Evolutionary conservation across 2,113 vertebrate species (phyloP), one percentile per base, ranked within the genome.

Genomic region (Sorex araneus): DNA sequence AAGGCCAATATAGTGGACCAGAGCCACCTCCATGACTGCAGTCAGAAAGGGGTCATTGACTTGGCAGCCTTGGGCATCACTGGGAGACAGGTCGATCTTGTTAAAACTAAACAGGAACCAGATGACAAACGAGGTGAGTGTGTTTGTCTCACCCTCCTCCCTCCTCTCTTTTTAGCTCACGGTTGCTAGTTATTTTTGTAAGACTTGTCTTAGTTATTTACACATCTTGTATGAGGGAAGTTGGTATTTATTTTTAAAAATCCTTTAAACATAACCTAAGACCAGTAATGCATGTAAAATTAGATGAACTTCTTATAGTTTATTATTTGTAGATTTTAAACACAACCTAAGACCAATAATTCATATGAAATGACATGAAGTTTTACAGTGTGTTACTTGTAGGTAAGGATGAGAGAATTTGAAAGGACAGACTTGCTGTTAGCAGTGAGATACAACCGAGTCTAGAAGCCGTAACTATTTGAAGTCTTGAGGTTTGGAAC

Each of bases 1-100:
- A 99, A 99, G 97, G 99, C 99, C 75, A 99, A 99, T 96, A 98
- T 99, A 89, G 98, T 99, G 40, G 99, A 99, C 97, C 99, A 99
- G 97, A 99, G 98, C 94, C 99, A 99, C 88, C 95, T 98, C 79
- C 98, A 98, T 28, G 99, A 99, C 91, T 98, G 97, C 40, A 97
- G 95, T 64, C 98, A 99, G 93, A 99, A 98, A 89, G 99, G 99
- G 0, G 97, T 99, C 45, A 99, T 99, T 81, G 99, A 99, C 92
- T 97, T 99, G 91, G 98, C 97, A 9, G 96, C 96, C 66, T 97
- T 99, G 27, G 99, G 99, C 92, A 99, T 99, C 96, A 98, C 97
- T 23, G 99, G 99, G 28, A 99, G 99, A 84, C 99, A 99, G 76
- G 99, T 99, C 66, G 99, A 99, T 97, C 98, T 99, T 86, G 98